A percentile compares a stretch with the other conserved stretches of the same genome.
These are phyloP conservation scores for Drosophila navojoa DNA, from an alignment of 1,140 invertebrate genomes.

Conservation along the genomic window DNA sequence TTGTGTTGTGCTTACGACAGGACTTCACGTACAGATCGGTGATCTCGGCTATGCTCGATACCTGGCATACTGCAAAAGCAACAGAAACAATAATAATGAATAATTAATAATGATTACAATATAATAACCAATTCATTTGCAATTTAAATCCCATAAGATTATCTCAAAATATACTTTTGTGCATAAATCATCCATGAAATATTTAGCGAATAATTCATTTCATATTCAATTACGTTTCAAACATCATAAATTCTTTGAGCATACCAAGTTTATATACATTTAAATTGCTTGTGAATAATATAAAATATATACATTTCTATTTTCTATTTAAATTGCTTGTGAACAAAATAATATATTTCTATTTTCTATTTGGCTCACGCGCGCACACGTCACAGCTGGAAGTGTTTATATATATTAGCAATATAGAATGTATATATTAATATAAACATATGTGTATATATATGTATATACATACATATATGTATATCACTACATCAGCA, in stretches of 20 bases:
- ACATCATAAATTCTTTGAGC: slow-evolving; percentile 1
- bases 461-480: slow-evolving; percentile 4
- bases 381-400: slow-evolving; percentile 17
- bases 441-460: neutral
- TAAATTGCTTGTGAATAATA: slow-evolving; percentile 8
- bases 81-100: too few relatives aligned
- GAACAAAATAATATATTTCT: slow-evolving; percentile 3
- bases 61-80: slow-evolving; percentile 59
- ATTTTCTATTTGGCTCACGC: neutral
- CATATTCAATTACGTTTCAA: neutral
- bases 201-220: neutral
- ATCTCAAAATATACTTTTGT: too few relatives aligned
- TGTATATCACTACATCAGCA: slow-evolving; percentile 5
- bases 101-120: neutral
- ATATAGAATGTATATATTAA: neutral
- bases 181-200: too few relatives aligned
- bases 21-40: slow-evolving; percentile 88
- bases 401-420: neutral
- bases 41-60: slow-evolving; percentile 85
- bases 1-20: slow-evolving; percentile 88
- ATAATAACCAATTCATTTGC: too few relatives aligned
- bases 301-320: too few relatives aligned
- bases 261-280: neutral
- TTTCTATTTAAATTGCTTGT: slow-evolving; percentile 1
- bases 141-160: too few relatives aligned